A percentile compares a stretch with the other conserved stretches of the same genome.
Conservation (phyloP, 1,140 invertebrate genomes). For the Diorhabda elongata region DNA sequence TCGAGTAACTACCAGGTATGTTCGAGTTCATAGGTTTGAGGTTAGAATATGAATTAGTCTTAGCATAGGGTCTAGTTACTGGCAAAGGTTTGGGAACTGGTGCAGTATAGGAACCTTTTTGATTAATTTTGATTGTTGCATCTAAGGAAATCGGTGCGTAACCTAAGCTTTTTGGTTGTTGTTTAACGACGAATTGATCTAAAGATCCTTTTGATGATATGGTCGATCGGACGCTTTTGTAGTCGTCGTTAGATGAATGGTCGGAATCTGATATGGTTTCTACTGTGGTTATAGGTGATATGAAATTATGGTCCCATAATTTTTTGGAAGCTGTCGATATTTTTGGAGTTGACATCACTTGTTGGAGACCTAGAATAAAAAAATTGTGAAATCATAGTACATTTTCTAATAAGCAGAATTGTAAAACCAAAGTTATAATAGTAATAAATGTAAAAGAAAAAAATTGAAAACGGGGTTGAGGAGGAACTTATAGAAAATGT, state of each 20-base stretch:
- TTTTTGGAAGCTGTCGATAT: constrained; percentile 23
- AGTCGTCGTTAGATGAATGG: constrained; percentile 37
- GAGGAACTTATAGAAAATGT: too few relatives aligned
- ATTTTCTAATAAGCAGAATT: background rate
- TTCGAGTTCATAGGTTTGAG: constrained; percentile 19
- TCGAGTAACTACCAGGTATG: constrained; percentile 21
- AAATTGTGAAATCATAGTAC: background rate
- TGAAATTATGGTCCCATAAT: constrained; percentile 31
- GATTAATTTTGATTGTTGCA: constrained; percentile 19
- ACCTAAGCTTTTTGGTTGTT: constrained; percentile 15
- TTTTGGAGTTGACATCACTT: constrained; percentile 46
- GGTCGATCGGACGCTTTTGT: constrained; percentile 30
- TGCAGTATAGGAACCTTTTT: constrained; percentile 15
- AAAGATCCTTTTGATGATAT: constrained; percentile 18
- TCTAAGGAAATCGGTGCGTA: constrained; percentile 10
- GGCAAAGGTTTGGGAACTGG: constrained; percentile 22
- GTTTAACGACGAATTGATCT: constrained; percentile 14
- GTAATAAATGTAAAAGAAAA: too few relatives aligned
- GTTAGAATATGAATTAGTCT: constrained; percentile 27
- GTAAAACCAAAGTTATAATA: too few relatives aligned
- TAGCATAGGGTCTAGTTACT: constrained; percentile 15
- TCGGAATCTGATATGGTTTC: constrained; percentile 39
- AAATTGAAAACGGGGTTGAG: too few relatives aligned
- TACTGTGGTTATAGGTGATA: constrained; percentile 39
- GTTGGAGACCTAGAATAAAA: constrained; percentile 33